phyloP scores from a whole-genome alignment of 2,113 vertebrate species.

The Austrofundulus limnaeus region DNA sequence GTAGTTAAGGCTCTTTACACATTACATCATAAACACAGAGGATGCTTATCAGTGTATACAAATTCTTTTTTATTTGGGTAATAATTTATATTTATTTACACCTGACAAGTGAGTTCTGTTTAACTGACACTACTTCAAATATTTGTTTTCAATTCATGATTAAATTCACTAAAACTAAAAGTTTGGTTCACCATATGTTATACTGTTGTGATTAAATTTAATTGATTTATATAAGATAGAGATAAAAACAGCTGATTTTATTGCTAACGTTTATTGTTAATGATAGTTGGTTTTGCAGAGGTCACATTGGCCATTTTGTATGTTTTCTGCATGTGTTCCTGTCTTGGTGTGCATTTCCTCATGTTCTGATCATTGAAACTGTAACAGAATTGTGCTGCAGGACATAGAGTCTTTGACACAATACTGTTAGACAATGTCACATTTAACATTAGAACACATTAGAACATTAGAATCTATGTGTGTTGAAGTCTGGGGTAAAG shows the following conservation, averaged over 20 bases:
- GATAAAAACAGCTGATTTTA: not conserved
- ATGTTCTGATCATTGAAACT: constrained; percentile 15
- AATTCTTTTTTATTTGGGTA: not conserved
- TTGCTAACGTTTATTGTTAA: constrained; percentile 11
- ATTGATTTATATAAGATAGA: no score
- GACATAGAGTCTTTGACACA: constrained; percentile 16
- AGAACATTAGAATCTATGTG: no score
- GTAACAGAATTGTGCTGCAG: constrained; percentile 17
- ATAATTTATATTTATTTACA: not conserved
- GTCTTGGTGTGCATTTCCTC: constrained; percentile 1
- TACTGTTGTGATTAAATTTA: no score
- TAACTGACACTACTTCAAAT: not conserved
- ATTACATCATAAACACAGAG: not conserved
- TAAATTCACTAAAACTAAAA: not conserved
- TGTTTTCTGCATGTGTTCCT: constrained; percentile 11
- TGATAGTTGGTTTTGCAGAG: not conserved
- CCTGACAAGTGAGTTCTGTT: no score
- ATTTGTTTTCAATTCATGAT: not conserved
- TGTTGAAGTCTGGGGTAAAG: no score
- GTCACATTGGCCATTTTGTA: constrained; percentile 7
- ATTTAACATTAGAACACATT: constrained; percentile 35
- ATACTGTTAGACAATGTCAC: constrained; percentile 48
- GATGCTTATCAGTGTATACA: not conserved
- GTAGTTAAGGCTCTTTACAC: not conserved
- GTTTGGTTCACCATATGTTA: no score